These are phyloP conservation scores for Apodemus speciosus DNA, from an alignment of 2,113 vertebrate genomes.

Conservation along the genomic window DNA sequence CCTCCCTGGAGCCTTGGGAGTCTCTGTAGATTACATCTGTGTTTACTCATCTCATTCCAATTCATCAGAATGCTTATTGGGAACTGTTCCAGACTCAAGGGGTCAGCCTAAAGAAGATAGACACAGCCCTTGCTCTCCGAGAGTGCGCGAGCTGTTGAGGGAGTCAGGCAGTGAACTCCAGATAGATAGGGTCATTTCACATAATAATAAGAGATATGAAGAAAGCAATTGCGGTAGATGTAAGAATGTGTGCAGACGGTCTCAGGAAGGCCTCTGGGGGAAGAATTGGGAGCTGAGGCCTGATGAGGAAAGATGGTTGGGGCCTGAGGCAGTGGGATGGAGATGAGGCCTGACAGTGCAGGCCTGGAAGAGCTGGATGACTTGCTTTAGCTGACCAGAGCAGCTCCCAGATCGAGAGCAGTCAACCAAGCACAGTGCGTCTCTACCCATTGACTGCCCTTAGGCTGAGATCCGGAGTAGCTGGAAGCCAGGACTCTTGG, in stretches of 20 bases:
- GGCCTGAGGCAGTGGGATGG: not conserved
- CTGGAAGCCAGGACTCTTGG: not conserved
- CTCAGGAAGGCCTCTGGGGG: not conserved
- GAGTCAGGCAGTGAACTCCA: not conserved
- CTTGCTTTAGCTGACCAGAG: not conserved
- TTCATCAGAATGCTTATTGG: conserved; percentile 41
- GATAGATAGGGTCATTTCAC: not conserved
- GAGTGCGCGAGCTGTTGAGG: not conserved
- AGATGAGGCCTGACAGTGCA: not conserved
- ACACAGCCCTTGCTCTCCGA: not conserved
- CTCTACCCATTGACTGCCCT: not conserved
- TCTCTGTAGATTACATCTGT: not conserved
- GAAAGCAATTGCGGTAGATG: not conserved
- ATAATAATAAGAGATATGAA: not conserved
- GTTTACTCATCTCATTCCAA: conserved; percentile 50
- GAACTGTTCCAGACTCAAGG: conserved; percentile 22
- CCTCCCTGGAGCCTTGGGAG: not conserved
- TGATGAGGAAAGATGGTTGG: not conserved
- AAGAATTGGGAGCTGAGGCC: not conserved
- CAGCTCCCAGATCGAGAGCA: not conserved
- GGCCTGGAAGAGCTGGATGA: not conserved
- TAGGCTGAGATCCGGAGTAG: not conserved
- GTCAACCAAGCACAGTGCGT: no score
- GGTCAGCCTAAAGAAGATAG: not conserved
- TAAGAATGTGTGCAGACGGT: not conserved